These are phyloP conservation scores for Eupeodes latifasciatus DNA, from an alignment of 2,888 invertebrate species.

Conservation along the genomic window DNA sequence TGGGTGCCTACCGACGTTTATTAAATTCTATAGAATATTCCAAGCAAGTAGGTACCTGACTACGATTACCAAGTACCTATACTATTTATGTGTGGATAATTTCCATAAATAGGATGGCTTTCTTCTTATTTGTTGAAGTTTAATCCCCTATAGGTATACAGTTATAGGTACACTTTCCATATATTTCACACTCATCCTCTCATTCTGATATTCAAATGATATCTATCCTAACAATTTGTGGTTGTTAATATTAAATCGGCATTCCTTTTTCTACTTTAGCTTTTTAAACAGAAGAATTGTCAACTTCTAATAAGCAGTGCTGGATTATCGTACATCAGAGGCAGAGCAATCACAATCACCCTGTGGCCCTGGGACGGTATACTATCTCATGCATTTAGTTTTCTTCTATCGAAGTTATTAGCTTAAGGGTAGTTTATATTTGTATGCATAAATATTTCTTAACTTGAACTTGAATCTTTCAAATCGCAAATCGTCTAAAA, in stretches of 20 bases:
- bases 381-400: background rate
- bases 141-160: background rate
- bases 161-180: background rate
- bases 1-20: background rate
- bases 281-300: conserved; percentile 17
- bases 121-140: background rate
- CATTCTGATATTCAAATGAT: background rate
- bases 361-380: background rate
- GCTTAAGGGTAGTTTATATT: too few species aligned
- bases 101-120: background rate
- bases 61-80: too few species aligned
- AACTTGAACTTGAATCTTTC: background rate
- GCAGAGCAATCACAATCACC: too few species aligned
- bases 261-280: conserved; percentile 14
- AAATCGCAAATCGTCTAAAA: background rate
- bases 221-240: conserved; percentile 18
- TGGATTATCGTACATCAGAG: background rate
- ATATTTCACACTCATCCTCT: background rate
- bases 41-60: background rate
- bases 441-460: background rate
- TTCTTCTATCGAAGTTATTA: too few species aligned
- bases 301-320: background rate
- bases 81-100: background rate
- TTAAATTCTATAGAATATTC: conserved; percentile 9
- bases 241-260: conserved; percentile 30